These are phyloP conservation scores for Lipotes vexillifer DNA, from an alignment of 2,113 vertebrate genomes.

Conservation along the genomic window DNA sequence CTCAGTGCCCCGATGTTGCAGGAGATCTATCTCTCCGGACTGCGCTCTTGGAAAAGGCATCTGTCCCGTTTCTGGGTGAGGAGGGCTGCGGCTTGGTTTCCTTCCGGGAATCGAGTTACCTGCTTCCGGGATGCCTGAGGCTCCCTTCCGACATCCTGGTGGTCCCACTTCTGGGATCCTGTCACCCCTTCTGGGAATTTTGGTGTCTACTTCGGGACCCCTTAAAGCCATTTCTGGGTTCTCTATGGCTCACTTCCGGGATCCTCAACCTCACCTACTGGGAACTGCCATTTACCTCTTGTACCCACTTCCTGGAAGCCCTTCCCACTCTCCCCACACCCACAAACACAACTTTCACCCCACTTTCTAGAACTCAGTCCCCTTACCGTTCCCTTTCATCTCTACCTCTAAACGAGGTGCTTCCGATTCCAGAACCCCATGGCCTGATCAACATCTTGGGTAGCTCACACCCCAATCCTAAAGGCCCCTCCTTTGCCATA, in stretches of 20 bases:
- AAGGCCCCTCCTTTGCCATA: background rate
- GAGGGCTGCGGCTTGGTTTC: background rate
- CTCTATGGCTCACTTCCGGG: background rate
- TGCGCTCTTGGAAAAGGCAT: conserved; percentile 91
- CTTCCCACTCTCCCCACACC: no score
- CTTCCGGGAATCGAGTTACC: background rate
- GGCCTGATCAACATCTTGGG: background rate
- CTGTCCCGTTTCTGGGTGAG: conserved; percentile 86
- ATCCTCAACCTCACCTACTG: background rate
- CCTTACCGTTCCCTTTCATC: background rate
- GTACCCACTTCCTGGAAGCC: background rate
- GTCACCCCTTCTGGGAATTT: background rate
- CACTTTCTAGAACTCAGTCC: background rate
- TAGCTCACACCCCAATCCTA: background rate
- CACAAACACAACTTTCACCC: background rate
- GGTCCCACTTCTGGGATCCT: background rate
- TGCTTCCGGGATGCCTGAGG: background rate
- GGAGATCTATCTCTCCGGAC: conserved; percentile 89
- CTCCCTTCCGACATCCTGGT: background rate
- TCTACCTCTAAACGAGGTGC: background rate
- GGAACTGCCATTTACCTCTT: background rate
- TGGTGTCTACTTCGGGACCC: background rate
- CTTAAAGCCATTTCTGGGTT: background rate
- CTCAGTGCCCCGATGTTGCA: conserved; percentile 85
- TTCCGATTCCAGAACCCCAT: background rate